These are phyloP conservation scores for Rhimphoctona megacephalus DNA, from an alignment of 2,888 invertebrate genomes.

Conservation along the genomic window DNA sequence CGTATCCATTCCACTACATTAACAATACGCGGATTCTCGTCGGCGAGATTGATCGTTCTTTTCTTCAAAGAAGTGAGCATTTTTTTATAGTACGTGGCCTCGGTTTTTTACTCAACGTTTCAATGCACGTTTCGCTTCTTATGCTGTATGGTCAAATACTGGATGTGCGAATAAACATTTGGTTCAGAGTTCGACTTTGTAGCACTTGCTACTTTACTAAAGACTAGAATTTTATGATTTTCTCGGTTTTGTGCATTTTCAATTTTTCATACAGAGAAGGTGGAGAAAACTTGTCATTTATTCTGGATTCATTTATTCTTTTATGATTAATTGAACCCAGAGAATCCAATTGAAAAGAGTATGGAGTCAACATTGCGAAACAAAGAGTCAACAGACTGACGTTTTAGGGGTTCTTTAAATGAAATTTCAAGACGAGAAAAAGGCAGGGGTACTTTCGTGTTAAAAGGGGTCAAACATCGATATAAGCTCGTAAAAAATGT, in stretches of 20 bases:
- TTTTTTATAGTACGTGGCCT: slow-evolving; percentile 36
- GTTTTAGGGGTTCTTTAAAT: background rate
- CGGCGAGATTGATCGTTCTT: slow-evolving; percentile 31
- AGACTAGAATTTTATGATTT: slow-evolving; percentile 33
- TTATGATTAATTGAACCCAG: too few relatives aligned
- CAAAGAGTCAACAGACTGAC: background rate
- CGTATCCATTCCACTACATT: background rate
- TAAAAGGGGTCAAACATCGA: background rate
- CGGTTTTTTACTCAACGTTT: slow-evolving; percentile 32
- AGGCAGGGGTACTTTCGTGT: background rate
- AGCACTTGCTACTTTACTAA: slow-evolving; percentile 12
- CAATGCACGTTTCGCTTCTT: slow-evolving; percentile 7
- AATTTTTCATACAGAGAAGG: background rate
- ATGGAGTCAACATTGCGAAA: background rate
- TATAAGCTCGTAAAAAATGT: background rate
- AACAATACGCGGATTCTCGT: background rate
- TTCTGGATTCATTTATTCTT: background rate
- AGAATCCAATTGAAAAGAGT: too few relatives aligned
- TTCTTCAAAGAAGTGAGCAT: background rate
- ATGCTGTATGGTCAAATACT: background rate
- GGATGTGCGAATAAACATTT: background rate
- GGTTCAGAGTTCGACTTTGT: slow-evolving; percentile 50
- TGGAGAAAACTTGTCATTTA: background rate
- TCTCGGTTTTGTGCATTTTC: background rate
- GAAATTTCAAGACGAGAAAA: background rate